Evolutionary conservation across 2,113 vertebrate species (phyloP).

Genomic region (Myanophis thanlyinensis): DNA sequence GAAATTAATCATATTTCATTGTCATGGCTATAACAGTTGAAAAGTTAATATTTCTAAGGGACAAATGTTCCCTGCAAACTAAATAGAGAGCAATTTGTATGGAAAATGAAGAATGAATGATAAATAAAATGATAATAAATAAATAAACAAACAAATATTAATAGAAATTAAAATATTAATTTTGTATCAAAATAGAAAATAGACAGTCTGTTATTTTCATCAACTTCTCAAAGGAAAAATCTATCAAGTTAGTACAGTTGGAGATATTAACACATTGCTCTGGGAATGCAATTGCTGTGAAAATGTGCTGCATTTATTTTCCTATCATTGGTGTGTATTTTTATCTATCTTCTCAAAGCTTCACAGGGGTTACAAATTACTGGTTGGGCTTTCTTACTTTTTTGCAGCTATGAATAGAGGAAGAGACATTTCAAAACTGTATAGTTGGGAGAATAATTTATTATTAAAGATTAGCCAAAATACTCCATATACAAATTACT

Average conservation of each 20-base stretch:
- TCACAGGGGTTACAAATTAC: not conserved
- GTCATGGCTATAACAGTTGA: not conserved
- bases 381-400: not conserved
- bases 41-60: not conserved
- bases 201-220: not conserved
- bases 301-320: not conserved
- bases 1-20: not conserved
- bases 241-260: not conserved
- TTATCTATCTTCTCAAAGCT: not conserved
- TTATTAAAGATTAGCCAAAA: not conserved
- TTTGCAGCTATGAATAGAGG: not conserved
- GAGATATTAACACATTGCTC: not conserved
- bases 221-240: not conserved
- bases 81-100: not conserved
- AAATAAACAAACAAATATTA: not conserved
- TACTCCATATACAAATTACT: not conserved
- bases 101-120: not conserved
- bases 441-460: not conserved
- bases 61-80: not conserved
- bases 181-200: too few relatives aligned
- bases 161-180: too few relatives aligned
- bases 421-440: not conserved
- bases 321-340: not conserved
- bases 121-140: not conserved
- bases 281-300: not conserved